A percentile compares a stretch with the other conserved stretches of the same genome.
phyloP scores from a whole-genome alignment of 2,113 vertebrate species.

The Gnathonemus longibarbis region DNA sequence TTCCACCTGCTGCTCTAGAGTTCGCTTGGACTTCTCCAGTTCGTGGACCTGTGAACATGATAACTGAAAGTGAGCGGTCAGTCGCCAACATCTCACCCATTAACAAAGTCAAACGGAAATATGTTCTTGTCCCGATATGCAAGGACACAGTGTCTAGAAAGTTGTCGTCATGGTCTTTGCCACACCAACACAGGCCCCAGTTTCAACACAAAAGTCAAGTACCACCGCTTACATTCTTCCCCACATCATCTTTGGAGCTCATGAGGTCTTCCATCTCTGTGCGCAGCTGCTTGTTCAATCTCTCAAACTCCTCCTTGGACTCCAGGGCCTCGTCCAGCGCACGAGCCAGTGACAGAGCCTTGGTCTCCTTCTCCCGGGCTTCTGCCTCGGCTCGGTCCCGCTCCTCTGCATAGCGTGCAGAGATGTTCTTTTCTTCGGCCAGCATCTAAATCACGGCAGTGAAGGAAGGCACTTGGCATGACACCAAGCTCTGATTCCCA shows the following conservation, averaged over 20 bases:
- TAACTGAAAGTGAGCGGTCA: not conserved
- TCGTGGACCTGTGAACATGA: conserved; percentile 74
- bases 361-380: conserved; percentile 93
- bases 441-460: conserved; percentile 64
- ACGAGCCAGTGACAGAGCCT: conserved; percentile 80
- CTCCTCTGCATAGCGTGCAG: conserved; percentile 85
- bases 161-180: not conserved
- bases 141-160: not conserved
- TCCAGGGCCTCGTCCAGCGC: conserved; percentile 90
- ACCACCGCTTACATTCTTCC: conserved; percentile 78
- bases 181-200: not conserved
- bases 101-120: not conserved
- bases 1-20: conserved; percentile 90
- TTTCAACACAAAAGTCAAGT: not conserved
- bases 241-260: conserved; percentile 96
- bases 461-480: not conserved
- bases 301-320: conserved; percentile 86
- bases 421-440: conserved; percentile 90
- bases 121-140: not conserved
- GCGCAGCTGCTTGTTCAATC: conserved; percentile 90
- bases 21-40: conserved; percentile 92
- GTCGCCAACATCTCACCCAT: not conserved
- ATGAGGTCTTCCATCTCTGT: conserved; percentile 95
- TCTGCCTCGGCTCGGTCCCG: conserved; percentile 88
- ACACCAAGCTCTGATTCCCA: not conserved